A percentile compares a stretch with the other conserved stretches of the same genome.
Evolutionary conservation across 1,140 invertebrate genomes (phyloP).

Genomic region (Oppia nitens): DNA sequence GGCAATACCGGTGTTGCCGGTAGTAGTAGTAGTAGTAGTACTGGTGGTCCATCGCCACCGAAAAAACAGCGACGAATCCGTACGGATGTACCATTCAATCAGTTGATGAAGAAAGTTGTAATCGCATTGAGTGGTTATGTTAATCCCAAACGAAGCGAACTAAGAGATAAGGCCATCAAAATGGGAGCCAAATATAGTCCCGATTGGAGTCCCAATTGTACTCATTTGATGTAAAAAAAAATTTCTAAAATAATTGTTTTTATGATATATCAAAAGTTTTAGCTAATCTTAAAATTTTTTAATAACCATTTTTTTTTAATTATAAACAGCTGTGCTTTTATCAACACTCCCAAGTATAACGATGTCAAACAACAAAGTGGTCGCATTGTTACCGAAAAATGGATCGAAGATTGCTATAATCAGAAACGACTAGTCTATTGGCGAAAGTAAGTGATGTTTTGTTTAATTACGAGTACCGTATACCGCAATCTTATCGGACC

Average conservation of each 20-base stretch:
- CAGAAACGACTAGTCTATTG: conserved; percentile 48
- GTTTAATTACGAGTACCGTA: too few species aligned
- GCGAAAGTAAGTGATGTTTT: too few species aligned
- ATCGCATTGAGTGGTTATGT: conserved; percentile 69
- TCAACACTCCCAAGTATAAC: conserved; percentile 68
- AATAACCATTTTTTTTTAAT: too few species aligned
- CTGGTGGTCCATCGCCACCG: background rate
- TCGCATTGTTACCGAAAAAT: conserved; percentile 52
- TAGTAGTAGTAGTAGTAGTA: background rate
- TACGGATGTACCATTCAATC: conserved; percentile 33
- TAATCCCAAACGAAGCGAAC: conserved; percentile 51
- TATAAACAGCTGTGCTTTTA: conserved; percentile 57
- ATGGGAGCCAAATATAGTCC: conserved; percentile 61
- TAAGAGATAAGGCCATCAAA: conserved; percentile 47
- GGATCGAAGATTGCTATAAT: conserved; percentile 50
- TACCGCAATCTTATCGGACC: too few species aligned
- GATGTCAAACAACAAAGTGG: conserved; percentile 46
- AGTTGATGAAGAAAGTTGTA: conserved; percentile 45
- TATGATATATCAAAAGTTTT: too few species aligned
- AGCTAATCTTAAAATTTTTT: too few species aligned
- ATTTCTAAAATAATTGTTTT: too few species aligned
- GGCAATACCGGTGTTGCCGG: background rate
- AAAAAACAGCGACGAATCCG: background rate
- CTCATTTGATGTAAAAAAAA: conserved; percentile 68
- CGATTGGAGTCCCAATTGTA: conserved; percentile 54